These are phyloP conservation scores for Drosophila asahinai DNA, from an alignment of 1,140 invertebrate genomes.

Conservation along the genomic window DNA sequence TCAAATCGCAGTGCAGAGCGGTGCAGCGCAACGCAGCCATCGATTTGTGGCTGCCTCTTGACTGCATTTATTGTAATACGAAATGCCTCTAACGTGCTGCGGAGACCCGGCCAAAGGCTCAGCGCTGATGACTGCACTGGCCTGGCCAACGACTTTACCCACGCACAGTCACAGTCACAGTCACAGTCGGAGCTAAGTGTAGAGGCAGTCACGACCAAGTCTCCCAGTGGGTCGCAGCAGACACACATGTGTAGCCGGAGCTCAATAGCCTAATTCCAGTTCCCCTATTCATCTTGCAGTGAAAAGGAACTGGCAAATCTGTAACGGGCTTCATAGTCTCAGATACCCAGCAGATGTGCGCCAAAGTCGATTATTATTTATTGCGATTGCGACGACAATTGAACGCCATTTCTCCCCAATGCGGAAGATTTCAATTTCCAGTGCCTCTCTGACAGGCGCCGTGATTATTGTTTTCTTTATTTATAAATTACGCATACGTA, in stretches of 20 bases:
- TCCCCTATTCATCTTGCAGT: conserved; percentile 36
- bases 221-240: conserved; percentile 31
- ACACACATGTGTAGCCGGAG: conserved; percentile 7
- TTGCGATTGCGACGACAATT: conserved; percentile 42
- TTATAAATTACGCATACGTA: conserved; percentile 53
- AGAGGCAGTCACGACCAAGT: conserved; percentile 44
- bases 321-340: conserved; percentile 10
- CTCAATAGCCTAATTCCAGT: conserved; percentile 43
- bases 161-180: conserved; percentile 34
- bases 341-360: conserved; percentile 34
- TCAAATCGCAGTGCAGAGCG: conserved; percentile 1
- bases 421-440: conserved; percentile 53
- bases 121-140: not conserved
- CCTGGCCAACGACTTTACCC: conserved; percentile 33
- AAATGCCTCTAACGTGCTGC: conserved; percentile 10
- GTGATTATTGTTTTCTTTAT: conserved; percentile 40
- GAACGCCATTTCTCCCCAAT: conserved; percentile 49
- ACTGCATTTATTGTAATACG: conserved; percentile 24
- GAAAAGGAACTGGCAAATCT: conserved; percentile 17
- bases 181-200: conserved; percentile 10
- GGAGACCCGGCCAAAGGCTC: conserved; percentile 8
- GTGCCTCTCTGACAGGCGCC: conserved; percentile 1
- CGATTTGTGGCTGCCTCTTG: conserved; percentile 34
- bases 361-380: conserved; percentile 42
- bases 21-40: conserved; percentile 14